These are phyloP conservation scores for Delichon dasypus DNA, from an alignment of 2,797 vertebrate genomes.

Conservation along the genomic window DNA sequence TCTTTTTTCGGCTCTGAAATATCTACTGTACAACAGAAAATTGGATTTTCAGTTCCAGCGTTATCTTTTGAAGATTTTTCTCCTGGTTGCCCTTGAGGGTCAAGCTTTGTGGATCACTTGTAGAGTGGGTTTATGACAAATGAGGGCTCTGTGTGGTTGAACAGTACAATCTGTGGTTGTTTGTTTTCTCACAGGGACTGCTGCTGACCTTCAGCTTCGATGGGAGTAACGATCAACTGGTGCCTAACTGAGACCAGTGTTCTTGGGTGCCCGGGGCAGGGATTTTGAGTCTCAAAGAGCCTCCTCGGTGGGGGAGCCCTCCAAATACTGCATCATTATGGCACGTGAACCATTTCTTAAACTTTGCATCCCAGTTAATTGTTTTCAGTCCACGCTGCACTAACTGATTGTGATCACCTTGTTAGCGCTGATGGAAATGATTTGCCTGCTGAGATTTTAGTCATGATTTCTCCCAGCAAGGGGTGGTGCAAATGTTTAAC, in stretches of 20 bases:
- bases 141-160: not conserved
- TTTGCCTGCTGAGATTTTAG: not conserved
- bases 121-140: not conserved
- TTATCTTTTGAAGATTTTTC: conserved; percentile 27
- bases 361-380: not conserved
- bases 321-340: not conserved
- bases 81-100: not conserved
- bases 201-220: not conserved
- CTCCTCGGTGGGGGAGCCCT: not conserved
- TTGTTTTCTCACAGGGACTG: not conserved
- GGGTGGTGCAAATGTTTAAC: not conserved
- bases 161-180: not conserved
- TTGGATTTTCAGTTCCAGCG: not conserved
- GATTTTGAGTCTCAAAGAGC: not conserved
- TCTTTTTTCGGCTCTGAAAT: not conserved
- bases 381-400: not conserved
- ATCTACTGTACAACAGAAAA: not conserved
- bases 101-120: not conserved
- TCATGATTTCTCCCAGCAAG: not conserved
- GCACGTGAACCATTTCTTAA: not conserved
- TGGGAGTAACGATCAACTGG: not conserved
- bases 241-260: not conserved
- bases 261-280: not conserved
- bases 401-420: not conserved
- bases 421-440: not conserved